These are phyloP conservation scores for Perca schrenkii DNA, from an alignment of 2,113 vertebrate genomes.

Conservation along the genomic window DNA sequence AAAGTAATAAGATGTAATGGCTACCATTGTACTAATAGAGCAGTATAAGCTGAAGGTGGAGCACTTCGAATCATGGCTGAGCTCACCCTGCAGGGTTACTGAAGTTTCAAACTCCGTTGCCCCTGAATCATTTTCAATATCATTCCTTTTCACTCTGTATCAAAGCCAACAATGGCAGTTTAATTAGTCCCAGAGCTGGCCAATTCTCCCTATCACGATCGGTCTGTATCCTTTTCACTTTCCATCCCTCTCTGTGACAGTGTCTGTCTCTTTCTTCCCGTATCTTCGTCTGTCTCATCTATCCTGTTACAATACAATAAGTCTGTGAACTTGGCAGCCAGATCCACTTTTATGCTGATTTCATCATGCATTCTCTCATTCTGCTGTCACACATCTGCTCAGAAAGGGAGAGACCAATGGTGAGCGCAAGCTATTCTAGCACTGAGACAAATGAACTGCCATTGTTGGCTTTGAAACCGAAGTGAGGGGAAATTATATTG, in stretches of 20 bases:
- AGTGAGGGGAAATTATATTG: slow-evolving; percentile 48
- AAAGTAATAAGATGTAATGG: slow-evolving; percentile 16
- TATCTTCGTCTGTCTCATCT: slow-evolving; percentile 58
- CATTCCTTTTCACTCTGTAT: slow-evolving; percentile 40
- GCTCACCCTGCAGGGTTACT: slow-evolving; percentile 7
- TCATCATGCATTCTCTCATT: slow-evolving; percentile 54
- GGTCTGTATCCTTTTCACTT: slow-evolving; percentile 37
- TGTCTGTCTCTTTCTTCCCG: slow-evolving; percentile 25
- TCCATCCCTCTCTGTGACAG: slow-evolving; percentile 25
- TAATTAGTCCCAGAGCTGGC: slow-evolving; percentile 71
- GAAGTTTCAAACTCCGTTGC: slow-evolving; percentile 32
- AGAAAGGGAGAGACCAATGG: slow-evolving; percentile 17
- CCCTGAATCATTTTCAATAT: slow-evolving; percentile 57
- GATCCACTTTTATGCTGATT: slow-evolving; percentile 66
- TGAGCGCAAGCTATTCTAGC: slow-evolving; percentile 43
- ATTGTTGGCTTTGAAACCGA: slow-evolving; percentile 61
- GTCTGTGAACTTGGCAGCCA: slow-evolving; percentile 58
- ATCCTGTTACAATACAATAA: slow-evolving; percentile 62
- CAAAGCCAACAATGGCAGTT: slow-evolving; percentile 64
- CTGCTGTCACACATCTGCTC: not conserved
- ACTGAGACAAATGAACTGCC: slow-evolving; percentile 64
- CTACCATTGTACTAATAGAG: slow-evolving; percentile 8
- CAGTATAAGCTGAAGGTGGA: not conserved
- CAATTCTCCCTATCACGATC: slow-evolving; percentile 37
- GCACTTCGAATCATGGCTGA: slow-evolving; percentile 19